Percentiles rank a stretch among this genome's conserved stretches.
These are phyloP conservation scores for Piprites chloris DNA, from an alignment of 2,113 vertebrate species.

Conservation along the genomic window DNA sequence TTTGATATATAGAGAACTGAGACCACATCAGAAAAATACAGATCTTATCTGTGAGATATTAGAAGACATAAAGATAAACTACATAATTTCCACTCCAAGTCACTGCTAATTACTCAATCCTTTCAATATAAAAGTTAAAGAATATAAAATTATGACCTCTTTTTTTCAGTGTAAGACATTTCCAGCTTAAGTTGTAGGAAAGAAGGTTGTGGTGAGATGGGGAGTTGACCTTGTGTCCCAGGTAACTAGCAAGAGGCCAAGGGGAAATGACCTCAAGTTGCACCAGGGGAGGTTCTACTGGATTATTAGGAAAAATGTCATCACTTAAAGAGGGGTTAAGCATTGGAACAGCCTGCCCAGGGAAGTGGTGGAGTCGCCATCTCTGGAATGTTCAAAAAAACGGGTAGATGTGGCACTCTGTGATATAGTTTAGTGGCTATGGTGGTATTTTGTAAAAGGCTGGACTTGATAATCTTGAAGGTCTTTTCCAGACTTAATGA, in stretches of 20 bases:
- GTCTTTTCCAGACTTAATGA: background rate
- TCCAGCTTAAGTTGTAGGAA: background rate
- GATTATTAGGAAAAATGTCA: background rate
- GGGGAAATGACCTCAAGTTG: background rate
- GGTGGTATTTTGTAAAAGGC: background rate
- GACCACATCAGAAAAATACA: background rate
- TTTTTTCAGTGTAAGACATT: background rate
- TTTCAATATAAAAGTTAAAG: background rate
- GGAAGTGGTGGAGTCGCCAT: background rate
- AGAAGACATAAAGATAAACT: background rate
- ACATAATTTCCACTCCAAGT: background rate
- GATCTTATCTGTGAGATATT: background rate
- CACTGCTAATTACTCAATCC: background rate
- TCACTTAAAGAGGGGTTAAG: background rate
- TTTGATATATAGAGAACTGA: background rate
- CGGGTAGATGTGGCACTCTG: rapidly evolving
- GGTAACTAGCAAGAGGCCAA: background rate
- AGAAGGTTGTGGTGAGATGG: background rate
- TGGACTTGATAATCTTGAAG: background rate
- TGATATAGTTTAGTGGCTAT: background rate
- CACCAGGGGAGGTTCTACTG: background rate
- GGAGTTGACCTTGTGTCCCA: background rate
- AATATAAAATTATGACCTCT: background rate
- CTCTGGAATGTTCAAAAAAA: background rate
- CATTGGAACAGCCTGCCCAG: background rate